These are phyloP conservation scores for Mesoclemmys tuberculata DNA, from an alignment of 2,113 vertebrate genomes.

Conservation along the genomic window DNA sequence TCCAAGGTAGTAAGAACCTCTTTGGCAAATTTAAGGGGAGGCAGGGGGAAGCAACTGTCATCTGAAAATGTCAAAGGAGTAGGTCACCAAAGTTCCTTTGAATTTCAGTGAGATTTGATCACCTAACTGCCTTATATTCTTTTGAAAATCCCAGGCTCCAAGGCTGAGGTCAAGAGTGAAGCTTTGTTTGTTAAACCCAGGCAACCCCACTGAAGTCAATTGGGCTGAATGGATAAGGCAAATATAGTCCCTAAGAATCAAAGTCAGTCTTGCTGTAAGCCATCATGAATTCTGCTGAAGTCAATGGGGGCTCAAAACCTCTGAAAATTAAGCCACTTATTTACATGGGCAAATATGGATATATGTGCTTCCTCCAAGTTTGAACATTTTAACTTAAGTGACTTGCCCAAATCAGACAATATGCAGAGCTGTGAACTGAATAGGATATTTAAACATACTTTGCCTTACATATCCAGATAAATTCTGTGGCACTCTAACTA, in stretches of 20 bases:
- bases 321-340: slow-evolving; percentile 21
- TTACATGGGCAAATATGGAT: neutral
- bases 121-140: neutral
- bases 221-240: slow-evolving; percentile 13
- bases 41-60: neutral
- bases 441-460: neutral
- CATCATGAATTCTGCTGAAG: slow-evolving; percentile 41
- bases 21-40: neutral
- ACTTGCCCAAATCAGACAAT: neutral
- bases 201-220: neutral
- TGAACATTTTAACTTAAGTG: neutral
- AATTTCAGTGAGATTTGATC: neutral
- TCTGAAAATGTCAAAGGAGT: neutral
- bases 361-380: slow-evolving; percentile 1
- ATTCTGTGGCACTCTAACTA: neutral
- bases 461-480: neutral
- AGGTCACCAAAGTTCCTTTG: neutral
- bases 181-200: slow-evolving; percentile 28
- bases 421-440: neutral
- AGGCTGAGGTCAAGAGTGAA: slow-evolving; percentile 1
- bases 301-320: neutral
- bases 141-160: slow-evolving; percentile 37
- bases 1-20: neutral
- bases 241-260: slow-evolving; percentile 43
- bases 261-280: slow-evolving; percentile 8